These are phyloP conservation scores for Psittacula echo DNA, from an alignment of 2,797 vertebrate species.

Conservation along the genomic window DNA sequence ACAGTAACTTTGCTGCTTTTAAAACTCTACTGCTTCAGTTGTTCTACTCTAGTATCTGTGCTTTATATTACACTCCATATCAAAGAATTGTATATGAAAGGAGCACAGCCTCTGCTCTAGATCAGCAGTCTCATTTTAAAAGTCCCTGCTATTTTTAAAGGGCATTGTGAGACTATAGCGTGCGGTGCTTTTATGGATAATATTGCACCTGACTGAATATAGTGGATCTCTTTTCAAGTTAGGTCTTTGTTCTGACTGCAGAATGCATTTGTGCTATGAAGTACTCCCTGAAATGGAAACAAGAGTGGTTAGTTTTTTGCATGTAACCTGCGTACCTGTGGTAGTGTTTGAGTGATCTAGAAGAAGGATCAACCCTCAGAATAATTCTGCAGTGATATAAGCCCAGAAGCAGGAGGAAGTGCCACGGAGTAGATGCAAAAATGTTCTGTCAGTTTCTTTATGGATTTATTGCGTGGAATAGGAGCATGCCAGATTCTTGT, in stretches of 20 bases:
- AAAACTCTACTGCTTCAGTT: not conserved
- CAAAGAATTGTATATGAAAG: not conserved
- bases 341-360: not conserved
- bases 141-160: slow-evolving; percentile 15
- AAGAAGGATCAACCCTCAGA: not conserved
- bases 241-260: not conserved
- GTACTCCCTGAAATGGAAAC: not conserved
- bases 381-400: not conserved
- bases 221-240: not conserved
- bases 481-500: not conserved
- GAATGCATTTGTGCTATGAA: not conserved
- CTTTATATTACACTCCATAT: not conserved
- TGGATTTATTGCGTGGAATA: not conserved
- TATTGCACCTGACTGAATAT: not conserved
- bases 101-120: not conserved
- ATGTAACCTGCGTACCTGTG: not conserved
- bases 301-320: not conserved
- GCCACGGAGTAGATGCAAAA: not conserved
- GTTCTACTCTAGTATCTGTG: not conserved
- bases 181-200: slow-evolving; percentile 9
- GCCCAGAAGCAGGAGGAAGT: not conserved
- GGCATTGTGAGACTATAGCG: not conserved
- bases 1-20: not conserved
- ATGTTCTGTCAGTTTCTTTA: fast-evolving
- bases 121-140: not conserved